Evolutionary conservation across 2,888 invertebrate species (phyloP), one percentile per base, ranked within the genome.

Genomic region (Hedya salicella): DNA sequence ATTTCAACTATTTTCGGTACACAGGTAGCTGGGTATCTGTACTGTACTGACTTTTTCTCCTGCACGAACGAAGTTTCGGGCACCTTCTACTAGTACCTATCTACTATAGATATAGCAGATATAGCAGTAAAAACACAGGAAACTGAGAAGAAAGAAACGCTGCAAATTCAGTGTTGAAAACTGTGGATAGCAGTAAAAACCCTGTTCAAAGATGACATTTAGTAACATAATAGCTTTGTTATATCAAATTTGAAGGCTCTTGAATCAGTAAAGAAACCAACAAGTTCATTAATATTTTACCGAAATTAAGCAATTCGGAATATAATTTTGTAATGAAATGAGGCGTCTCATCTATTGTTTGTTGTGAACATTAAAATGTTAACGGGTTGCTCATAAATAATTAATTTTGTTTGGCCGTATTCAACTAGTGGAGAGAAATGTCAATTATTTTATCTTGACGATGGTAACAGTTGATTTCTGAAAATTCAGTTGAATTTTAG

Each of bases 291-390:
- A 52, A 52, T 52, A 16, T 42, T 54, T 42, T 11, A 54, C 25
- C 9, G 19, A 40, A 36, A 61, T 14, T 32, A 42, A 42, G 30
- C 30, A 53, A 16, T 49, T 62, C 8, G 6, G 39, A 40, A 63
- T 56, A 17, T 4, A 40, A 59, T 57, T 50, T 44, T 21, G 57
- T 64, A 40, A 52, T 44, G 36, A 50, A 40, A 52, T 44, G 36
- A 50, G 44, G 14, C 50, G 16, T 52, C 46, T n/a, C 19, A n/a
- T 2, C 8, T 36, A 36, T 40, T 42, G 49, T 63, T 54, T 5
- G 25, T 52, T 44, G 57, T 64, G n/a, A 16, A 8, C 54, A 59
- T 64, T 32, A 64, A 40, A 59, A 52, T 46, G 59, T 59, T 21
- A 49, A 21, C 19, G 44, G n/a, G 57, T 64, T 44, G 44, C 44